A percentile compares a stretch with the other conserved stretches of the same genome.
phyloP scores from a whole-genome alignment of 2,113 vertebrate genomes.

The Mungos mungo region DNA sequence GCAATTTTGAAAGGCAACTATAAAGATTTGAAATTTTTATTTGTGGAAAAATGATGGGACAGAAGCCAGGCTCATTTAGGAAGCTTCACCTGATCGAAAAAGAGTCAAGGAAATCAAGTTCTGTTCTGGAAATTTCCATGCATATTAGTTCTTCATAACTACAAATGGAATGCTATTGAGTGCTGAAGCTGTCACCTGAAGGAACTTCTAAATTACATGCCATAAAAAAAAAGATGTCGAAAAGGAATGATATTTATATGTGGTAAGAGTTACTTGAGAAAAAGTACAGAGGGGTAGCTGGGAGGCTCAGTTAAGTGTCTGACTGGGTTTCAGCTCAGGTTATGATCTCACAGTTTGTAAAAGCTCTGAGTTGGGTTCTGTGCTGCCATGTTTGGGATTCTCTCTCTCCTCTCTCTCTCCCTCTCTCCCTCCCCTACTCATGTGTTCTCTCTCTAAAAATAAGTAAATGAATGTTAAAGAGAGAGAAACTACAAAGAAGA shows the following conservation, averaged over 20 bases:
- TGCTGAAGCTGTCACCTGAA: neutral
- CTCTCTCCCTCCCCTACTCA: no score
- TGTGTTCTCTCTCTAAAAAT: no score
- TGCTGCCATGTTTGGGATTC: no score
- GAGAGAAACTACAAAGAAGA: constrained; percentile 31
- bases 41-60: constrained; percentile 34
- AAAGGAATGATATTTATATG: neutral
- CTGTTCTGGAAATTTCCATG: constrained; percentile 22
- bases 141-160: constrained; percentile 49
- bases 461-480: no score
- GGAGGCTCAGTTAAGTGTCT: no score
- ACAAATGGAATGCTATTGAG: constrained; percentile 37
- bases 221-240: neutral
- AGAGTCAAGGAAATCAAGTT: constrained; percentile 51
- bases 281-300: neutral
- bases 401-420: no score
- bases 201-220: constrained; percentile 14
- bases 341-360: no score
- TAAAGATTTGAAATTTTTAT: constrained; percentile 58
- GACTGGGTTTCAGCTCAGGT: no score
- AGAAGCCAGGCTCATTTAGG: constrained; percentile 54
- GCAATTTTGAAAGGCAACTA: constrained; percentile 69
- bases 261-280: neutral
- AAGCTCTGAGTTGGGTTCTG: no score
- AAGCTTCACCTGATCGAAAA: constrained; percentile 63